phyloP scores from a whole-genome alignment of 2,888 invertebrate species.

The Cactoblastis cactorum region DNA sequence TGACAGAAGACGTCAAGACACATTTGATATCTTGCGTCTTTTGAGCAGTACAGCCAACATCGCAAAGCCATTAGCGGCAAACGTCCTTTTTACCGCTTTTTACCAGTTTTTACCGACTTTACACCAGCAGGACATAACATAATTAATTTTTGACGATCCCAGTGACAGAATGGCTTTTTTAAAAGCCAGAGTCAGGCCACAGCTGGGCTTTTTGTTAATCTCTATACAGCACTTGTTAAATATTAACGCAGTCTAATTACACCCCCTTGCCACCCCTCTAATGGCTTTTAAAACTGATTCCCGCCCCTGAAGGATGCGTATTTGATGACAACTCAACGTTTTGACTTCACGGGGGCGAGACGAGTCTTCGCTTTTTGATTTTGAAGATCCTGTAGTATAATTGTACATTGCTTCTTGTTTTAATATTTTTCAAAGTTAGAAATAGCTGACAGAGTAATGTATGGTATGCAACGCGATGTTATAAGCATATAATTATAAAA shows the following conservation, averaged over 20 bases:
- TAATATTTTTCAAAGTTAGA: background rate
- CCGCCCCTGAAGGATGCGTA: slow-evolving; percentile 73
- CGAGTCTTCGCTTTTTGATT: slow-evolving; percentile 27
- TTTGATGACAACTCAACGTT: slow-evolving; percentile 76
- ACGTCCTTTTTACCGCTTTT: slow-evolving; percentile 41
- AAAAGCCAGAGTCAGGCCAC: slow-evolving; percentile 57
- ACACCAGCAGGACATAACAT: slow-evolving; percentile 41
- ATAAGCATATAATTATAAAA: background rate
- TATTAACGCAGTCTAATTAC: slow-evolving; percentile 79
- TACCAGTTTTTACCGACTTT: slow-evolving; percentile 31
- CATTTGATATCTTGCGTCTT: slow-evolving; percentile 19
- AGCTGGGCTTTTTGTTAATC: slow-evolving; percentile 71
- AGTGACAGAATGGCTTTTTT: slow-evolving; percentile 67
- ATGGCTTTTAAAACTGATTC: slow-evolving; percentile 80
- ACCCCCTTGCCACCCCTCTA: slow-evolving; percentile 59
- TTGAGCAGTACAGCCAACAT: slow-evolving; percentile 29
- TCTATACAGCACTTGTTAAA: slow-evolving; percentile 74
- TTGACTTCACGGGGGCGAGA: slow-evolving; percentile 41
- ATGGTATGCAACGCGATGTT: background rate
- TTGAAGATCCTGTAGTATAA: slow-evolving; percentile 15
- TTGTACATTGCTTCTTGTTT: slow-evolving; percentile 19
- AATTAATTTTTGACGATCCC: slow-evolving; percentile 70
- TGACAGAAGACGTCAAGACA: slow-evolving; percentile 10
- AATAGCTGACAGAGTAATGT: background rate
- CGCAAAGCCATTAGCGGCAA: slow-evolving; percentile 52